phyloP scores from a whole-genome alignment of 2,797 vertebrate species.

The Menidia menidia region DNA sequence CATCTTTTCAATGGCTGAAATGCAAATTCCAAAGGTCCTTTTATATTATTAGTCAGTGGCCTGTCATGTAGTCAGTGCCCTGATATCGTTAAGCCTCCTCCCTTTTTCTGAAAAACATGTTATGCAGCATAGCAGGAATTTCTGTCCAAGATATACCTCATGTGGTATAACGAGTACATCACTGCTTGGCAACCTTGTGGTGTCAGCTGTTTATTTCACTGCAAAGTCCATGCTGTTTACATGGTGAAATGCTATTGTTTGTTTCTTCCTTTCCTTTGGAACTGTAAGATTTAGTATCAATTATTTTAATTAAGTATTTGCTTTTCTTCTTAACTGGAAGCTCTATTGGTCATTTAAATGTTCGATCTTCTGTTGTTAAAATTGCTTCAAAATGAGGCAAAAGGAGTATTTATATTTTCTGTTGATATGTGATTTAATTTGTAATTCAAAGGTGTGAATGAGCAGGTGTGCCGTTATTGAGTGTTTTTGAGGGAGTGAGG shows the following conservation, averaged over 20 bases:
- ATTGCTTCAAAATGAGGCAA: conserved; percentile 39
- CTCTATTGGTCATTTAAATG: conserved; percentile 61
- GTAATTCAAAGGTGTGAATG: conserved; percentile 45
- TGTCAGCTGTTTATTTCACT: conserved; percentile 81
- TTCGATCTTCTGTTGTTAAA: conserved; percentile 57
- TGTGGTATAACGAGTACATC: conserved; percentile 62
- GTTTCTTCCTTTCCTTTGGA: conserved; percentile 61
- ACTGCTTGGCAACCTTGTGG: conserved; percentile 61
- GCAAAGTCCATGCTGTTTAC: conserved; percentile 77
- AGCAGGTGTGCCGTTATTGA: conserved; percentile 23
- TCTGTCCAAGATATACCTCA: conserved; percentile 55
- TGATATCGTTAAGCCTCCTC: conserved; percentile 57
- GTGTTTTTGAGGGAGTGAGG: conserved; percentile 23
- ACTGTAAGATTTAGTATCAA: conserved; percentile 69
- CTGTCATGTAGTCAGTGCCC: conserved; percentile 34
- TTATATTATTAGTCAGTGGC: conserved; percentile 32
- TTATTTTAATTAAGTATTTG: conserved; percentile 76
- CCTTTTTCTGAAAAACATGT: conserved; percentile 33
- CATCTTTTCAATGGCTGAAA: conserved; percentile 47
- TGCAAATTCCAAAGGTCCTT: conserved; percentile 64
- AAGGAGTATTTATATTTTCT: conserved; percentile 41
- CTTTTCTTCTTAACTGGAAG: conserved; percentile 43
- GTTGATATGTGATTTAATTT: conserved; percentile 47
- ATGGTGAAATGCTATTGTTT: conserved; percentile 78
- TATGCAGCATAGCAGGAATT: conserved; percentile 51